A percentile compares a stretch with the other conserved stretches of the same genome.
These are phyloP conservation scores for Dicyrtoma fusca DNA, from an alignment of 2,888 invertebrate species.

Conservation along the genomic window DNA sequence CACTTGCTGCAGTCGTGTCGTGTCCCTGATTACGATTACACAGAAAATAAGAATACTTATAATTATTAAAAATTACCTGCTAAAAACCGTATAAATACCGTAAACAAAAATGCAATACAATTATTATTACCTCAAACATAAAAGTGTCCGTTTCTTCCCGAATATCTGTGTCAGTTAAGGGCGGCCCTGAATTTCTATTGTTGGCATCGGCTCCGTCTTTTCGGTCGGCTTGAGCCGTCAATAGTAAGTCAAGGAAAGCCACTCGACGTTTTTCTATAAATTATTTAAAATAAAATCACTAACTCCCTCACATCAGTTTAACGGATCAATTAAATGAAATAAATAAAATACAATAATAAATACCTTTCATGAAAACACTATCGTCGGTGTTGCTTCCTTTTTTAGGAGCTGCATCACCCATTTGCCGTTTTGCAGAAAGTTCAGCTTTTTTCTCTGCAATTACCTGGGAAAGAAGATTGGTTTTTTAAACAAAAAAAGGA, in stretches of 20 bases:
- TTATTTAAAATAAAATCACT: not conserved
- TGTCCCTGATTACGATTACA: no score
- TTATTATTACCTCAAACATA: conserved; percentile 73
- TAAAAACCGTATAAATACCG: no score
- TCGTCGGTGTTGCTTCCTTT: no score
- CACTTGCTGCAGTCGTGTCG: conserved; percentile 7
- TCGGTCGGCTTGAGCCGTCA: conserved; percentile 63
- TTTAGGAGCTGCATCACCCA: not conserved
- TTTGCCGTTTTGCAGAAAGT: not conserved
- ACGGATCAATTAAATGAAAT: no score
- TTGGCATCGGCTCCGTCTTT: not conserved
- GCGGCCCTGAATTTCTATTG: not conserved
- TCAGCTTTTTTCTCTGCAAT: not conserved
- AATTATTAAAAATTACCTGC: no score
- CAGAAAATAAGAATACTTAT: no score
- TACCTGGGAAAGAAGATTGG: no score
- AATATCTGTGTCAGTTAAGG: conserved; percentile 78
- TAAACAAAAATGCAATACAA: no score
- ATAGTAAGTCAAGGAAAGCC: conserved; percentile 64
- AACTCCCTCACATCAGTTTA: not conserved
- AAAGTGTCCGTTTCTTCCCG: no score
- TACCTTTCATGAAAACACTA: no score
- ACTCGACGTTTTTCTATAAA: conserved; percentile 58
- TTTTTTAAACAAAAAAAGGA: no score
- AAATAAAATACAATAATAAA: no score